These are phyloP conservation scores for Aphidius ervi DNA, from an alignment of 1,140 invertebrate genomes.

Conservation along the genomic window DNA sequence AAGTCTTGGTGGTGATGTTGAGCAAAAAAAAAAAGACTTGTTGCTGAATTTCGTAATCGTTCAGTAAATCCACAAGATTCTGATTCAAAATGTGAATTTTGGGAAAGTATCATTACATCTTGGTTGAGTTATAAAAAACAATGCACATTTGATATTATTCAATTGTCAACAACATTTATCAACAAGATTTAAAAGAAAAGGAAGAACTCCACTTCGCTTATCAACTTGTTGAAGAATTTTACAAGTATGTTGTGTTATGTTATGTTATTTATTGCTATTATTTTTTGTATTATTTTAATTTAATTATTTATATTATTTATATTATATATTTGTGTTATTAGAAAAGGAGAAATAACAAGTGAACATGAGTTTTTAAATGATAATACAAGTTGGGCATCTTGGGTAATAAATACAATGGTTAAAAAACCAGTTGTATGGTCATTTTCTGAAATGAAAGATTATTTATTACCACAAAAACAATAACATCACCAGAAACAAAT, in stretches of 20 bases:
- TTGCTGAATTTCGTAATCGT: constrained; percentile 64
- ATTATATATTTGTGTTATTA: constrained; percentile 30
- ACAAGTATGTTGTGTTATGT: constrained; percentile 39
- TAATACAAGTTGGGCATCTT: constrained; percentile 50
- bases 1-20: too few relatives aligned
- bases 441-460: constrained; percentile 51
- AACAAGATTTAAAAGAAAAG: too few relatives aligned
- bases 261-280: neutral
- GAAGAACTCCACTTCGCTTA: constrained; percentile 59
- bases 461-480: constrained; percentile 29
- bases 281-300: constrained; percentile 8
- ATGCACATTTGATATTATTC: constrained; percentile 56
- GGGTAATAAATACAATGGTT: constrained; percentile 52
- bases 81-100: constrained; percentile 71
- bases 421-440: constrained; percentile 54
- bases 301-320: constrained; percentile 13
- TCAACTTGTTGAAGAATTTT: constrained; percentile 58
- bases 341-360: constrained; percentile 45
- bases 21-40: too few relatives aligned
- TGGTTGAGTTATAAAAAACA: constrained; percentile 57
- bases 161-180: constrained; percentile 60
- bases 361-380: constrained; percentile 47
- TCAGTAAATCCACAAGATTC: constrained; percentile 64
- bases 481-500: constrained; percentile 31
- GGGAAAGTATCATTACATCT: constrained; percentile 61